Evolutionary conservation across 1,140 invertebrate genomes (phyloP), one percentile per base, ranked within the genome.

Genomic region (Sweltsa coloradensis): DNA sequence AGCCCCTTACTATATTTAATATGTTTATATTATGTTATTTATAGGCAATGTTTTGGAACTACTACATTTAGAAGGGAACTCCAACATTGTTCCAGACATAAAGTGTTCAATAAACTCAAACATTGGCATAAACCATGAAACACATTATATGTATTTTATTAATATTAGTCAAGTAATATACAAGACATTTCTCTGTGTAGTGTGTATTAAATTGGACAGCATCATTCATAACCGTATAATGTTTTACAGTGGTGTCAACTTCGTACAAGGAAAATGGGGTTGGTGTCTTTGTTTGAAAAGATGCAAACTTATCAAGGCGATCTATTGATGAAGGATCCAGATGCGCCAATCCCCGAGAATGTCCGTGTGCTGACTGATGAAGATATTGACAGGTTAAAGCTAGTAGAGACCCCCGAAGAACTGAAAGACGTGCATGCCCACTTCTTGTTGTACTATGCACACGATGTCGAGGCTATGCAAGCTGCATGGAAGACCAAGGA

Each of bases 251-350:
- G 93, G 92, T 97, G 91, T 61, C 89, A 95, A 61, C 63, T 98
- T 24, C 76, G 82, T 52, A 75, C 77, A n/a, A 73, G 94, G 0
- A 97, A 96, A 59, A 75, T 81, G 46, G 92, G 89, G 56, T 60
- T 98, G 0, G 62, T 84, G 3, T 72, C 74, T 36, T 64, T 98
- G 3, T 86, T 97, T 61, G 80, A 89, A 56, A 93, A 91, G 55
- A 97, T 98, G 92, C 78, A 87, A 23, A 79, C 83, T 11, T 97
- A 84, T 64, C 93, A 97, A 61, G 65, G 83, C 42, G 89, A 95
- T 50, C 76, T 83, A 41, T 72, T 96, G 3, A 86, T 86, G 73
- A 75, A 78, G 46, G 80, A 93, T 57, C 76, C 81, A 0, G 89
- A 96, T 45, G 83, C 84, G 5, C 82, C 87, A 0, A 66, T 95